Percentiles rank a stretch among this genome's conserved stretches.
phyloP scores from a whole-genome alignment of 1,140 invertebrate genomes.

The Tetranychus urticae region DNA sequence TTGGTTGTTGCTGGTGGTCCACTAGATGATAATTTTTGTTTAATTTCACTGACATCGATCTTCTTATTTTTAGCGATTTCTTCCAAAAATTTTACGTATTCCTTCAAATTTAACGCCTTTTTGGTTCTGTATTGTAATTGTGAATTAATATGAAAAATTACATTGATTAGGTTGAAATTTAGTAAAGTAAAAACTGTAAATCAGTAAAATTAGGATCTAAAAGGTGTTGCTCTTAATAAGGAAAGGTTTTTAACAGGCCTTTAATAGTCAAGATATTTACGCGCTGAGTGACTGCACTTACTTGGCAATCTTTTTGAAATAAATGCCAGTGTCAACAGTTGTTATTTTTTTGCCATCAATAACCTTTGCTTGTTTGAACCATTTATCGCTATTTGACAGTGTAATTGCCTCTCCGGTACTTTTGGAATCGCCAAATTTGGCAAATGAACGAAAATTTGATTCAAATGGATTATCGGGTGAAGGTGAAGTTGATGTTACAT shows the following conservation, averaged over 20 bases:
- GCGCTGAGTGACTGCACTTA: conserved; percentile 18
- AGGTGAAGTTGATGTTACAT: not conserved
- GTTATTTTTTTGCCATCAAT: conserved; percentile 69
- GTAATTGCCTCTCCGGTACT: conserved; percentile 64
- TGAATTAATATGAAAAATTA: no score
- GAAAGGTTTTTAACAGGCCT: not conserved
- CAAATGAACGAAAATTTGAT: conserved; percentile 37
- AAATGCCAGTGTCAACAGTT: conserved; percentile 56
- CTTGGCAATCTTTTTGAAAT: conserved; percentile 61
- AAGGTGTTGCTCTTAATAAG: not conserved
- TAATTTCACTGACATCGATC: conserved; percentile 42
- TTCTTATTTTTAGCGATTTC: conserved; percentile 55
- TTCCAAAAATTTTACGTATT: conserved; percentile 56
- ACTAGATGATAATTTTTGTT: conserved; percentile 45
- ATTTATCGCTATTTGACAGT: conserved; percentile 68
- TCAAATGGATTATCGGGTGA: conserved; percentile 15
- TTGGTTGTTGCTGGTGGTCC: conserved; percentile 34
- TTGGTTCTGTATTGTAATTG: conserved; percentile 11
- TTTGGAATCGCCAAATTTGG: conserved; percentile 65
- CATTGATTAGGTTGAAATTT: no score
- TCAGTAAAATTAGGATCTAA: not conserved
- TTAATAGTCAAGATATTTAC: not conserved
- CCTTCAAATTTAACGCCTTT: conserved; percentile 24
- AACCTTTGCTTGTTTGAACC: conserved; percentile 84
- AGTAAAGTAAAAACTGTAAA: not conserved